These are phyloP conservation scores for Pseudomyrmex pallidus DNA, from an alignment of 1,140 invertebrate genomes.

Conservation along the genomic window DNA sequence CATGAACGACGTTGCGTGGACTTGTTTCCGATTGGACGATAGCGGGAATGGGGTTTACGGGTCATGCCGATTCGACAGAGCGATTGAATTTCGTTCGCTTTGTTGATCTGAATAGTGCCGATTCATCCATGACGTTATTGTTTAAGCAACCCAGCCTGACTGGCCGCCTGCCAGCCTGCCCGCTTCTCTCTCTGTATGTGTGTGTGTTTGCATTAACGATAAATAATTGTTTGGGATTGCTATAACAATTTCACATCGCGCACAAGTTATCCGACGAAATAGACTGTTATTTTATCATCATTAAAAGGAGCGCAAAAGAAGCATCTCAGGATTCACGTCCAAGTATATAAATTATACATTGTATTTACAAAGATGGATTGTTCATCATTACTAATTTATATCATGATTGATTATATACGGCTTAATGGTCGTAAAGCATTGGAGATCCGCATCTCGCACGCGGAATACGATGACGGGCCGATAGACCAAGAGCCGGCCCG, in stretches of 20 bases:
- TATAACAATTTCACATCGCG: too few relatives aligned
- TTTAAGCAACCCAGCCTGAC: not conserved
- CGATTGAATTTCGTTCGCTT: slow-evolving; percentile 57
- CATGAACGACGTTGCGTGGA: slow-evolving; percentile 44
- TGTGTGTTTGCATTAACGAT: slow-evolving; percentile 16
- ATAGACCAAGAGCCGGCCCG: slow-evolving; percentile 45
- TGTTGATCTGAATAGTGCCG: slow-evolving; percentile 44
- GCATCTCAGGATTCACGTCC: too few relatives aligned
- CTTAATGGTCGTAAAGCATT: not conserved
- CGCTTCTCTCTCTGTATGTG: not conserved
- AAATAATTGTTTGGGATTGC: slow-evolving; percentile 7
- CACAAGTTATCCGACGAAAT: too few relatives aligned
- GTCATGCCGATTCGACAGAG: slow-evolving; percentile 48
- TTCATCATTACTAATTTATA: not conserved
- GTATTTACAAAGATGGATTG: too few relatives aligned
- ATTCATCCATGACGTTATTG: slow-evolving; percentile 38
- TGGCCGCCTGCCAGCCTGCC: too few relatives aligned
- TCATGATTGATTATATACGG: not conserved
- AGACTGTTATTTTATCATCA: not conserved
- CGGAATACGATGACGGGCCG: not conserved
- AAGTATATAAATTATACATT: too few relatives aligned
- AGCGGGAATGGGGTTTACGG: slow-evolving; percentile 52
- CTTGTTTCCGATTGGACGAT: slow-evolving; percentile 56
- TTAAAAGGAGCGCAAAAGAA: too few relatives aligned
- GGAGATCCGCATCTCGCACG: not conserved